phyloP scores from a whole-genome alignment of 1,140 invertebrate genomes.

The Aphis craccivora region DNA sequence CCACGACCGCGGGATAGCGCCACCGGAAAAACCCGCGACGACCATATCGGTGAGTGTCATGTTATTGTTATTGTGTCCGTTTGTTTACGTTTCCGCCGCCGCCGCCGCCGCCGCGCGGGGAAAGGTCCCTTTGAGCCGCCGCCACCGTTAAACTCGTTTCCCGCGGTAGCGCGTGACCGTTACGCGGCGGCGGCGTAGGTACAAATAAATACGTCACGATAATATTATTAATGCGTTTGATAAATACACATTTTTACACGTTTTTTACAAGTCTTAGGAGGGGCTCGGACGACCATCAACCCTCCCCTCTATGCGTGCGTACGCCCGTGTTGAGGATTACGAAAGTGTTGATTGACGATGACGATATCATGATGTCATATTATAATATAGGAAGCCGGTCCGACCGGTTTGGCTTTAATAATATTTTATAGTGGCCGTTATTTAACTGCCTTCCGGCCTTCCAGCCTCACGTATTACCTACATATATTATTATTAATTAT shows the following conservation, averaged over 20 bases:
- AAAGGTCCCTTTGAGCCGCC: neutral
- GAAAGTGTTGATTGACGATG: neutral
- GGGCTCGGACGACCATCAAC: neutral
- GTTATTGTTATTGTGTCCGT: neutral
- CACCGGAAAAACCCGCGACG: neutral
- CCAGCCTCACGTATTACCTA: too few species aligned
- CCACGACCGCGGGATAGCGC: constrained; percentile 26
- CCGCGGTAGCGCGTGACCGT: neutral
- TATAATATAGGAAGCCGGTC: neutral
- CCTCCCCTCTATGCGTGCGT: neutral
- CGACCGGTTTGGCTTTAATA: constrained; percentile 3
- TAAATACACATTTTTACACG: neutral
- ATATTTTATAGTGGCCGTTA: neutral
- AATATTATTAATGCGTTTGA: too few species aligned
- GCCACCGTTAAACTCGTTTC: too few species aligned
- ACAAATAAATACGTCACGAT: too few species aligned
- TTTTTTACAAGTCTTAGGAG: neutral
- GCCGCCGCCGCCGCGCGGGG: too few species aligned
- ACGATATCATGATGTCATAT: neutral
- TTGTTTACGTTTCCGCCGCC: neutral
- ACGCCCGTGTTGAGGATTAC: neutral
- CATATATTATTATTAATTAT: neutral
- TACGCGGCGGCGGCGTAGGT: neutral
- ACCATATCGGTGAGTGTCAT: neutral
- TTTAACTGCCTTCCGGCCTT: neutral